Evolutionary conservation across 2,888 invertebrate genomes (phyloP).

Genomic region (Chydorus sphaericus): DNA sequence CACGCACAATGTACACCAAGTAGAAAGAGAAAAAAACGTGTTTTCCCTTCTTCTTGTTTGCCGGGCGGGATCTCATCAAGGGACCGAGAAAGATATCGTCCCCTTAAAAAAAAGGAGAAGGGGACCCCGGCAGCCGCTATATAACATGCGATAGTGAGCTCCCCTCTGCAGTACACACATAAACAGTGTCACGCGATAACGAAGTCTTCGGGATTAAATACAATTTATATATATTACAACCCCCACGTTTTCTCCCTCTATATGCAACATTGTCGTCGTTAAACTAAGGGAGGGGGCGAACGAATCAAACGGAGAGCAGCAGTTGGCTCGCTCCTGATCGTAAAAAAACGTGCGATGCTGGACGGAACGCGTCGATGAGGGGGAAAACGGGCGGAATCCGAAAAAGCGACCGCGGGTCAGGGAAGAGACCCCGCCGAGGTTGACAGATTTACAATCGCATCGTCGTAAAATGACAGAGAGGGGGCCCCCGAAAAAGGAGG

Average conservation of each 20-base stretch:
- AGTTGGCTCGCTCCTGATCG: too few species aligned
- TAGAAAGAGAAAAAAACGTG: too few species aligned
- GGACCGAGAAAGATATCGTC: conserved; percentile 2
- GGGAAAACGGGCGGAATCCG: too few species aligned
- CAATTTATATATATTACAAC: conserved; percentile 2
- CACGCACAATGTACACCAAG: too few species aligned
- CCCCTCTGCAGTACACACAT: neutral
- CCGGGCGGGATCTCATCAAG: too few species aligned
- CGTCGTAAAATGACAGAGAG: neutral
- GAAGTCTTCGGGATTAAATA: conserved; percentile 1
- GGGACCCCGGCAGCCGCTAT: neutral
- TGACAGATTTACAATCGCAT: conserved; percentile 6
- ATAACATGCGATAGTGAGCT: conserved; percentile 2
- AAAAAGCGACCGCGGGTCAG: too few species aligned
- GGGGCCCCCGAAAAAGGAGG: neutral
- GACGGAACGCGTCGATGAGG: too few species aligned
- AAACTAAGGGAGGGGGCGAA: neutral
- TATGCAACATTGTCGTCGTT: neutral
- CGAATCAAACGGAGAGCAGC: neutral
- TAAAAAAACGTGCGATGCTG: too few species aligned
- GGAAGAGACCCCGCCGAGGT: neutral
- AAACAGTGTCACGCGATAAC: conserved; percentile 5
- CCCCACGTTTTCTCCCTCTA: neutral
- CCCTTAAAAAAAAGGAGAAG: neutral
- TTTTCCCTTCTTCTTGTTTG: too few species aligned